These are phyloP conservation scores for Hypomecis punctinalis DNA, from an alignment of 2,888 invertebrate genomes.

Conservation along the genomic window DNA sequence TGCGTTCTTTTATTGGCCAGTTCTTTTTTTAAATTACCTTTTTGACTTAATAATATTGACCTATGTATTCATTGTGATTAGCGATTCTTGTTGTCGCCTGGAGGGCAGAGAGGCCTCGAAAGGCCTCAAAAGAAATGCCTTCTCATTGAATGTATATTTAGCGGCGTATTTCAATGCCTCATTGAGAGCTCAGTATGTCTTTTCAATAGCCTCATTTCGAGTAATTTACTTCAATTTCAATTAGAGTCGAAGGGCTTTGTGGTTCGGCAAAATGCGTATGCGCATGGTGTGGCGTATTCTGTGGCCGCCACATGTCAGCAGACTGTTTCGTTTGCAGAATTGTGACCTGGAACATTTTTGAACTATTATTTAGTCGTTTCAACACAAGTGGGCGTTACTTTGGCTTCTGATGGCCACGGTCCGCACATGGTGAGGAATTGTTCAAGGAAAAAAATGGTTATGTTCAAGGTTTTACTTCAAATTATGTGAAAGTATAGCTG, in stretches of 20 bases:
- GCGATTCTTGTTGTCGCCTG: conserved; percentile 8
- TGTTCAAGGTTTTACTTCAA: too few species aligned
- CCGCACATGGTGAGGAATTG: conserved; percentile 27
- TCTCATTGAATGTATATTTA: conserved; percentile 27
- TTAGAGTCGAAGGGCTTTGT: conserved; percentile 36
- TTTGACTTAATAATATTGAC: conserved; percentile 13
- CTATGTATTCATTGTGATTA: conserved; percentile 4
- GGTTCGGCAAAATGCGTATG: conserved; percentile 19
- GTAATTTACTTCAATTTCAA: conserved; percentile 44
- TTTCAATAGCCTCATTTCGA: conserved; percentile 34
- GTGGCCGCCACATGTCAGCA: conserved; percentile 37
- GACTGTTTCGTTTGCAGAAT: conserved; percentile 23
- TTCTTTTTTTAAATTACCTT: conserved; percentile 16
- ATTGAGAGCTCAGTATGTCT: conserved; percentile 33
- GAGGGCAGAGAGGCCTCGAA: conserved; percentile 8
- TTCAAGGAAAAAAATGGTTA: too few species aligned
- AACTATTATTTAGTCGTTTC: not conserved
- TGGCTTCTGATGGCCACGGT: not conserved
- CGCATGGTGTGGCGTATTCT: conserved; percentile 13
- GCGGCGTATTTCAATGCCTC: conserved; percentile 37
- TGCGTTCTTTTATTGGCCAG: not conserved
- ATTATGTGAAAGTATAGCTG: too few species aligned
- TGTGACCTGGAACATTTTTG: conserved; percentile 24
- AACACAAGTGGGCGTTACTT: conserved; percentile 20
- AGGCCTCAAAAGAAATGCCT: conserved; percentile 24